Percentiles rank a stretch among this genome's conserved stretches.
Evolutionary conservation across 2,888 invertebrate genomes (phyloP).

Genomic region (Rhyacophila evoluta): DNA sequence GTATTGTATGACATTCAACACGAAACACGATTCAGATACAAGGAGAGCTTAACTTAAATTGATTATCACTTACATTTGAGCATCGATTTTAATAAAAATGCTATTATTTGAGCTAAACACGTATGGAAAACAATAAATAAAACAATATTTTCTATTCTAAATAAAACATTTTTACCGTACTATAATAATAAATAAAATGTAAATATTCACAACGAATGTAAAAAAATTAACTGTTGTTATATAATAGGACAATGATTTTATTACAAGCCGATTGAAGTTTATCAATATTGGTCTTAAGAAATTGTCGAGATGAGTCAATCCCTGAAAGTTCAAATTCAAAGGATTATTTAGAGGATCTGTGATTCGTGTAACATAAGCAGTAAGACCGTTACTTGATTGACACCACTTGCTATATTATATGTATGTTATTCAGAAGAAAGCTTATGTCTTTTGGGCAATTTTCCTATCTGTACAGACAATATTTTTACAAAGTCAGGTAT

Average conservation of each 20-base stretch:
- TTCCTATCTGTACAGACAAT: not conserved
- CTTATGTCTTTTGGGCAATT: not conserved
- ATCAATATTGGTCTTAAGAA: too few species aligned
- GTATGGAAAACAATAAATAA: constrained; percentile 22
- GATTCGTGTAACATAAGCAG: too few species aligned
- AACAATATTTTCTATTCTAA: not conserved
- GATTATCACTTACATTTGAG: constrained; percentile 41
- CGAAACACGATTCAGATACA: not conserved
- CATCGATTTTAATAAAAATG: constrained; percentile 29
- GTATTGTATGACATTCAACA: not conserved
- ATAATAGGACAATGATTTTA: too few species aligned
- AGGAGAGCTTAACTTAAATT: constrained; percentile 23
- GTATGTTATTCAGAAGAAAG: not conserved
- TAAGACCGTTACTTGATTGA: too few species aligned
- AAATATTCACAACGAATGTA: not conserved
- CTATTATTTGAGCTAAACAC: constrained; percentile 25
- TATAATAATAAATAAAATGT: not conserved
- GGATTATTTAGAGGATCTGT: too few species aligned
- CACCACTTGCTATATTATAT: too few species aligned
- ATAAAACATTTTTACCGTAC: not conserved
- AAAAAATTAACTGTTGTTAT: not conserved
- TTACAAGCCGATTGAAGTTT: too few species aligned
- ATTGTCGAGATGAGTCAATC: too few species aligned
- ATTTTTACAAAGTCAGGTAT: not conserved
- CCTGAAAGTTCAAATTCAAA: too few species aligned